These are phyloP conservation scores for Calliphora vomitoria DNA, from an alignment of 2,888 invertebrate species.

Conservation along the genomic window DNA sequence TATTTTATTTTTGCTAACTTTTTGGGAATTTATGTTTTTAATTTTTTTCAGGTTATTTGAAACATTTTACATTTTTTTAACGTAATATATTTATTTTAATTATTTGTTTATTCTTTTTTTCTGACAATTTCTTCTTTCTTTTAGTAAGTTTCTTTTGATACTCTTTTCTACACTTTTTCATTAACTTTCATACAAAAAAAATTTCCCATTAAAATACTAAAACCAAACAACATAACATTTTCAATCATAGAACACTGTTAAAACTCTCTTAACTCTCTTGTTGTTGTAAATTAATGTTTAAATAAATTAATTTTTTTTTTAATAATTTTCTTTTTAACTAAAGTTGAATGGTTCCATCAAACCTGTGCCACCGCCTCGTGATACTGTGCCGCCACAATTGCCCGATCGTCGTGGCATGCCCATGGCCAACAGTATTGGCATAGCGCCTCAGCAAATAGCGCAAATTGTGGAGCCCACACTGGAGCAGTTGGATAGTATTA, in stretches of 20 bases:
- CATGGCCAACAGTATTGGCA: conserved; percentile 78
- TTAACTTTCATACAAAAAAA: conserved; percentile 59
- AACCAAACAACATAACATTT: conserved; percentile 36
- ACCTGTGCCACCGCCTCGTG: conserved; percentile 87
- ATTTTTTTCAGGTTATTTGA: too few species aligned
- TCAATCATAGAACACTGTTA: conserved; percentile 55
- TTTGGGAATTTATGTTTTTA: too few species aligned
- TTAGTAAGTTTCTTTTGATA: neutral
- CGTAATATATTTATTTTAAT: too few species aligned
- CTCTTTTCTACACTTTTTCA: conserved; percentile 58
- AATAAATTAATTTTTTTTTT: neutral
- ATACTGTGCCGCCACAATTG: conserved; percentile 86
- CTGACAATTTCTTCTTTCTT: neutral
- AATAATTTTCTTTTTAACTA: neutral
- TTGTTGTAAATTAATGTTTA: neutral
- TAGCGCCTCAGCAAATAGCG: conserved; percentile 83
- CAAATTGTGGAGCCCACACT: conserved; percentile 88
- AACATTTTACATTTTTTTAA: too few species aligned
- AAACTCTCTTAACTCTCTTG: neutral
- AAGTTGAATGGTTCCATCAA: conserved; percentile 84
- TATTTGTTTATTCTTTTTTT: too few species aligned
- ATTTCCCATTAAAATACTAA: conserved; percentile 65
- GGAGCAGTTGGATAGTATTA: conserved; percentile 96
- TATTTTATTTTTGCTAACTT: too few species aligned
- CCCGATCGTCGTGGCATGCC: conserved; percentile 87